Conservation (phyloP, 2,797 vertebrate species). For the Dipus sagitta region DNA sequence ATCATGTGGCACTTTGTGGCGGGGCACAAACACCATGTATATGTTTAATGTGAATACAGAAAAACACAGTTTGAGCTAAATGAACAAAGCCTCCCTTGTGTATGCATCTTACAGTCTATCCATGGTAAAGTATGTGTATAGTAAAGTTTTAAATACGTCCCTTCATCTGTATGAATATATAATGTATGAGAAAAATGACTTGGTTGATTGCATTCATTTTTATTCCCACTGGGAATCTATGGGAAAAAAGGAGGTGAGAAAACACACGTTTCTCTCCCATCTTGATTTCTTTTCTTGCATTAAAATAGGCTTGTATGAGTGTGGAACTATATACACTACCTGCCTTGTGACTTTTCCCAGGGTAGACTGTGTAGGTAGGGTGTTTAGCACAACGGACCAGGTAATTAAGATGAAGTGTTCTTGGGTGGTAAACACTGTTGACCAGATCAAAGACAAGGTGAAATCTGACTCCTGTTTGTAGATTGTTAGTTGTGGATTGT, state of each 20-base stretch:
- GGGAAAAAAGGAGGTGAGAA: not conserved
- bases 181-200: not conserved
- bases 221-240: not conserved
- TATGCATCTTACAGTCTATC: too few relatives aligned
- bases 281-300: too few relatives aligned
- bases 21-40: not conserved
- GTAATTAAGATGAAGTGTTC: not conserved
- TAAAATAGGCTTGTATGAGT: not conserved
- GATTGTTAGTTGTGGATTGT: not conserved
- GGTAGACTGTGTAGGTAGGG: not conserved
- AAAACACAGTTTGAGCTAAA: not conserved
- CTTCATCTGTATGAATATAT: not conserved
- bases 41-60: not conserved
- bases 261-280: not conserved
- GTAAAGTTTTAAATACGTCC: not conserved
- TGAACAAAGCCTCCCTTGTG: too few relatives aligned
- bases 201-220: not conserved
- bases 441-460: not conserved
- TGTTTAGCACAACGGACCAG: not conserved
- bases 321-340: too few relatives aligned
- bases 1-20: not conserved
- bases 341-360: not conserved
- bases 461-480: not conserved
- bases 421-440: not conserved
- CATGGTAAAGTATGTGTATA: not conserved